Evolutionary conservation across 2,113 vertebrate genomes (phyloP).

Genomic region (Otus sunia): DNA sequence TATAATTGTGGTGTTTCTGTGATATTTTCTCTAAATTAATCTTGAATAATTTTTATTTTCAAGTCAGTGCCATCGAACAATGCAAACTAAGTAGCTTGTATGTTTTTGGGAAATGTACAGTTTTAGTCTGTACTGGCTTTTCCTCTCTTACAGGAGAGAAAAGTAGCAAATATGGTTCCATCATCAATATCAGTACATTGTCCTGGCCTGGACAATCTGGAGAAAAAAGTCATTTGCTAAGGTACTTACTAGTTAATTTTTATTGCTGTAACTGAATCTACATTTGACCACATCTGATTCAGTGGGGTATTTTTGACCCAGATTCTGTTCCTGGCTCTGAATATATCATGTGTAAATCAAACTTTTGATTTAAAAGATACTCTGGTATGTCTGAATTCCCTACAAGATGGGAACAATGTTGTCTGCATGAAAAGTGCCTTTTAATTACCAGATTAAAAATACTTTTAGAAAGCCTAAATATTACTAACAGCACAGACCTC

Average conservation of each 20-base stretch:
- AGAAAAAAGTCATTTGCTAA: neutral
- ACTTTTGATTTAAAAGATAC: neutral
- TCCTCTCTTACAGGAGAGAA: constrained; percentile 4
- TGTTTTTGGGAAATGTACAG: neutral
- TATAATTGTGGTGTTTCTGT: neutral
- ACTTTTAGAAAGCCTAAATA: neutral
- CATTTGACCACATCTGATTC: neutral
- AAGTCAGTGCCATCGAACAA: neutral
- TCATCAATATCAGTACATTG: neutral
- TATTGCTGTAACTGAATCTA: neutral
- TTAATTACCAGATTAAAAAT: neutral
- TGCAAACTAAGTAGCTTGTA: neutral
- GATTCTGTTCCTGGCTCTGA: neutral
- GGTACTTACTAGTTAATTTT: neutral
- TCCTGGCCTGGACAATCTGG: neutral
- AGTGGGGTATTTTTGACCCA: neutral
- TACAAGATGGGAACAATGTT: neutral
- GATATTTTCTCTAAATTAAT: neutral
- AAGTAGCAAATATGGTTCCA: neutral
- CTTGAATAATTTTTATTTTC: neutral
- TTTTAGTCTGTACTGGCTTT: neutral
- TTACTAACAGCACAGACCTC: neutral
- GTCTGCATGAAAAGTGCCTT: neutral
- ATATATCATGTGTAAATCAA: neutral
- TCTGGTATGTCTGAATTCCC: neutral